phyloP scores from a whole-genome alignment of 2,888 invertebrate genomes.

The Podotricha telesiphe region DNA sequence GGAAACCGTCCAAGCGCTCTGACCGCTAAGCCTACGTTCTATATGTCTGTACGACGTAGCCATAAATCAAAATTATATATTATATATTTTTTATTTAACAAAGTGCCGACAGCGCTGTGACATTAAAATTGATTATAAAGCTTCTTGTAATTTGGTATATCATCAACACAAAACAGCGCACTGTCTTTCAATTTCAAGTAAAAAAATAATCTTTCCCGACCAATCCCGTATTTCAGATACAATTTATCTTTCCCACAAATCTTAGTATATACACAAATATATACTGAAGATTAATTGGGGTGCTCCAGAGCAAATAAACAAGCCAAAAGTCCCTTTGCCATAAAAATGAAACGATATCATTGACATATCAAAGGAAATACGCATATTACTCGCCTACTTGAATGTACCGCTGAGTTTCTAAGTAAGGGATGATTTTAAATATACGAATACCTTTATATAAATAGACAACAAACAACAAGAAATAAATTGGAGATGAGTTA shows the following conservation, averaged over 20 bases:
- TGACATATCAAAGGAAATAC: conserved; percentile 48
- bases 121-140: neutral
- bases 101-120: neutral
- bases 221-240: conserved; percentile 16
- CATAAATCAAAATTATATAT: too few relatives aligned
- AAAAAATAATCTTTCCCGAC: conserved; percentile 17
- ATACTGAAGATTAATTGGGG: conserved; percentile 41
- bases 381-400: conserved; percentile 42
- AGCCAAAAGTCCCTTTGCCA: conserved; percentile 31
- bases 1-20: too few relatives aligned
- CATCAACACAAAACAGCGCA: conserved; percentile 6
- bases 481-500: neutral
- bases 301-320: conserved; percentile 42
- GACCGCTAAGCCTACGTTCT: too few relatives aligned
- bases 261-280: neutral
- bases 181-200: conserved; percentile 10
- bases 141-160: neutral
- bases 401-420: conserved; percentile 21
- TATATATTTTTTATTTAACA: too few relatives aligned
- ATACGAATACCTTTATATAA: neutral
- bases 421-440: conserved; percentile 13
- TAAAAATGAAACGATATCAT: conserved; percentile 38
- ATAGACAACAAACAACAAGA: neutral
- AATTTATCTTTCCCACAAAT: conserved; percentile 20
- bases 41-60: too few relatives aligned